Conservation (phyloP, 2,113 vertebrate genomes). For the Callaeas wilsoni region DNA sequence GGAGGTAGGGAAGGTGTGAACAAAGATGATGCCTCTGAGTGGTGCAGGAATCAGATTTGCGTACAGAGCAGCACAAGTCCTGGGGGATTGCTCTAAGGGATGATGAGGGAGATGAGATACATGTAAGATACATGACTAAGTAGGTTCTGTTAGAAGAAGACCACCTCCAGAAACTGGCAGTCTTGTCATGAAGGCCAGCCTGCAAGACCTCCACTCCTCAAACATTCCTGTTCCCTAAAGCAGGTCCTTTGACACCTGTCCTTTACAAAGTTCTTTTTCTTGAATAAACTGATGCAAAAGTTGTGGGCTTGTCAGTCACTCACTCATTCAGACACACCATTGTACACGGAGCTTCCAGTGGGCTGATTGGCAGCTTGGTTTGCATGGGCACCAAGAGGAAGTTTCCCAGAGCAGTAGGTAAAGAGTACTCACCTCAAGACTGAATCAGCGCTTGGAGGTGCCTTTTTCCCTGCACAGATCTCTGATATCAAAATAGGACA, state of each 20-base stretch:
- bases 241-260: background rate
- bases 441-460: background rate
- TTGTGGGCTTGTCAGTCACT: background rate
- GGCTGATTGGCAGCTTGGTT: background rate
- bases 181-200: background rate
- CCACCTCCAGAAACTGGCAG: background rate
- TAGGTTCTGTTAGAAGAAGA: background rate
- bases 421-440: background rate
- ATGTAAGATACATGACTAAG: background rate
- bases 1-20: background rate
- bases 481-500: background rate
- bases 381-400: background rate
- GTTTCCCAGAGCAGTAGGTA: background rate
- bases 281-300: background rate
- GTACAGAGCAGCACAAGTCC: background rate
- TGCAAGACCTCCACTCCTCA: background rate
- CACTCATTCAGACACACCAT: background rate
- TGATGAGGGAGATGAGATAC: background rate
- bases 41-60: background rate
- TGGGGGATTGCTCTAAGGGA: background rate
- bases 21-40: background rate
- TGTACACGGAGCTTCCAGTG: fast-evolving
- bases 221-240: background rate
- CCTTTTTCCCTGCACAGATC: background rate
- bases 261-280: background rate